Evolutionary conservation across 2,797 vertebrate genomes (phyloP), one percentile per base, ranked within the genome.

Genomic region (Schizopygopsis pylzovi): DNA sequence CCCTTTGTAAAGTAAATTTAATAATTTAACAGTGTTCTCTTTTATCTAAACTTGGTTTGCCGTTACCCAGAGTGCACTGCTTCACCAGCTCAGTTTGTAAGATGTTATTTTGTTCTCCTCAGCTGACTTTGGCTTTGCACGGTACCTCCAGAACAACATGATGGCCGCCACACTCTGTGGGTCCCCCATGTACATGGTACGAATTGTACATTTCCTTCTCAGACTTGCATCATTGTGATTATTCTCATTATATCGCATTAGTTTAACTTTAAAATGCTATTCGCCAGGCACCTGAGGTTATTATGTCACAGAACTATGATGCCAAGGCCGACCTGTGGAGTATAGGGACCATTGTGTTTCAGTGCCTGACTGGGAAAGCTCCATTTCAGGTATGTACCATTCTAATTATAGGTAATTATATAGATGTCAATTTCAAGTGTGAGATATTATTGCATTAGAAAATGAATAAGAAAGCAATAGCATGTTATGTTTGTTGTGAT

Each of bases 261-360:
- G 13, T 13, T n/a, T 65, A 76, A 37, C 7, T 82, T 41, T 81
- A 7, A 72, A 65, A 84, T 78, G 8, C 2, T 25, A 1, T 39
- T 75, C 18, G 0, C 52, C 88, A 99, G 98, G 98, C 98, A 83
- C 98, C 98, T 4, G 98, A 99, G 91, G 98, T 99, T 83, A 99
- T 99, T 86, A 99, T 99, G 98, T 99, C 98, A 45, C 98, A 99
- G 89, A 97, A 94, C 92, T 99, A 99, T 0, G 98, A 99, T 70
- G 98, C 98, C 90, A 99, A 99, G 94, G 98, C 98, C 0, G 98
- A 99, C 87, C 93, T 99, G 90, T 99, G 98, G 98, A 99, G 98
- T 90, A 98, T 99, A 81, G 98, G 98, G 91, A 99, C 98, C 87
- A 99, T 99, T 11, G 95, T 99, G 88, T 99, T 97, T 94, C 98